Evolutionary conservation across 2,797 vertebrate species (phyloP).

Genomic region (Numenius phaeopus): DNA sequence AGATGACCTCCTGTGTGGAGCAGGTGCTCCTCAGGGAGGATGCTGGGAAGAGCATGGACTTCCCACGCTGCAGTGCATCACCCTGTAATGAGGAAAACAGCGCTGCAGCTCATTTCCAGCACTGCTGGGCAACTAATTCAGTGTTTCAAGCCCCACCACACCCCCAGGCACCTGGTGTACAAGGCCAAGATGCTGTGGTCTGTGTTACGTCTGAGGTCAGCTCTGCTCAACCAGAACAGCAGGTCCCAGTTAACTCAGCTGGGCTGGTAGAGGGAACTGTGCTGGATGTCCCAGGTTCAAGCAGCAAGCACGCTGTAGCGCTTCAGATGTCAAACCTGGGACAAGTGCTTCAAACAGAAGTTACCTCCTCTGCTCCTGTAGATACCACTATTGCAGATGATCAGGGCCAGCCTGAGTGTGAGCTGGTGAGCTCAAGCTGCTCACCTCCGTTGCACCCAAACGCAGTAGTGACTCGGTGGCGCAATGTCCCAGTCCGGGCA

Average conservation of each 20-base stretch:
- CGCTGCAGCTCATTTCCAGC: not conserved
- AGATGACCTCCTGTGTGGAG: slow-evolving; percentile 77
- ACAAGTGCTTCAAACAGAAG: not conserved
- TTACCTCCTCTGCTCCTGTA: not conserved
- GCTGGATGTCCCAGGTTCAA: not conserved
- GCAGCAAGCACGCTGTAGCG: not conserved
- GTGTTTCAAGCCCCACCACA: not conserved
- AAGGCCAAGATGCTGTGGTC: not conserved
- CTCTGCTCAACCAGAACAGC: not conserved
- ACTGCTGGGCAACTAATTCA: not conserved
- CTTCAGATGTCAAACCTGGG: not conserved
- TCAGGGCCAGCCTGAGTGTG: not conserved
- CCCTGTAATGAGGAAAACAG: not conserved
- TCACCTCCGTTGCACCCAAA: not conserved
- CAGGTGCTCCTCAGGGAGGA: slow-evolving; percentile 75
- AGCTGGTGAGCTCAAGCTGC: not conserved
- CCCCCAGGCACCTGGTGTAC: not conserved
- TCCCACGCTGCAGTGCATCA: not conserved
- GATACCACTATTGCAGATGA: not conserved
- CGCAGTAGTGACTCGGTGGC: not conserved
- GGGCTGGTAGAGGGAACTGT: not conserved
- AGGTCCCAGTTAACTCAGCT: rapidly evolving
- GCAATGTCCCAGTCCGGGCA: not conserved
- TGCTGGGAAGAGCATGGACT: not conserved
- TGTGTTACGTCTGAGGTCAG: rapidly evolving